Evolutionary conservation across 1,140 invertebrate species (phyloP).

Genomic region (Bombus vancouverensis): DNA sequence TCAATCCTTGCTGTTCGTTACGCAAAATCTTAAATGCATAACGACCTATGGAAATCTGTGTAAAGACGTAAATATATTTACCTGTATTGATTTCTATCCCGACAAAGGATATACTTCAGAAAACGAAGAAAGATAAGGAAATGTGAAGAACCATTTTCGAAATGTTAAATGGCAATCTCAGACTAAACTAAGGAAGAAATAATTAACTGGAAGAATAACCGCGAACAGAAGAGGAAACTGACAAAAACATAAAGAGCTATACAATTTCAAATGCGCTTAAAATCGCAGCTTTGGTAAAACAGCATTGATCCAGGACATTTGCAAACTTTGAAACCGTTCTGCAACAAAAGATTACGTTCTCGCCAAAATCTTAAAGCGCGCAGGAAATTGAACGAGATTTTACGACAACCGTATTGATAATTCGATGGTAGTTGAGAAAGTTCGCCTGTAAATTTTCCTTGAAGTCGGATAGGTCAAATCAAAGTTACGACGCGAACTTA

Average conservation of each 20-base stretch:
- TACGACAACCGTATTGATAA: not conserved
- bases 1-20: not conserved
- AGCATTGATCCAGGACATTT: not conserved
- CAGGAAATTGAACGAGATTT: not conserved
- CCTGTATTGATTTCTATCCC: not conserved
- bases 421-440: not conserved
- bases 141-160: not conserved
- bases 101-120: not conserved
- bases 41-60: not conserved
- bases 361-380: not conserved
- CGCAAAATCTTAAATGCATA: not conserved
- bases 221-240: no score
- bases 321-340: not conserved
- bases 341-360: no score
- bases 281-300: not conserved
- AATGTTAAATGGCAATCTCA: not conserved
- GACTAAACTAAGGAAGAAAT: no score
- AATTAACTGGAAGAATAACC: not conserved
- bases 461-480: not conserved
- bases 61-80: not conserved
- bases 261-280: not conserved
- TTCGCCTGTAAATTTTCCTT: constrained; percentile 1
- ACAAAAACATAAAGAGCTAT: not conserved
- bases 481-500: not conserved
- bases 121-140: not conserved